Base-by-base conservation (phyloP, 92 coral and sea anemone species). In the Hydrozoanthus gracilis region DNA sequence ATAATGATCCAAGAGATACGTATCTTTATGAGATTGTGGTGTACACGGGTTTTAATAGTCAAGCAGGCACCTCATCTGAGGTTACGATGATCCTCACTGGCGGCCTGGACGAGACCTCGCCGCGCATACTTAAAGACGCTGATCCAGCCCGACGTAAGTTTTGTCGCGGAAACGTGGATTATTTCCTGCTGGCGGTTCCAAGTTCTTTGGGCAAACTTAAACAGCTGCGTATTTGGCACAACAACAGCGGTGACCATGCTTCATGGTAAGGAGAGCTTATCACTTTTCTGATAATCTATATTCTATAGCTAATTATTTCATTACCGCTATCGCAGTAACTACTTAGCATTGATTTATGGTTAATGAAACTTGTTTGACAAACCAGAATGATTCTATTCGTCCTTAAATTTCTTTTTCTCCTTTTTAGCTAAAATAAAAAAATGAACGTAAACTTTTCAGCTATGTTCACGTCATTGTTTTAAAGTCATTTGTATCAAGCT, bases 21-120 rank as follows among this genome's bases (percentile, higher is more conserved):
- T 96, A 96, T 75, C 92, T 96, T 73, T 96, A 96, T 92, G 99
- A 96, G 91, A 68, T 96, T 51, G 98, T 96, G 45, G 89, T 96
- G n/a, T 96, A 93, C 79, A 96, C 99, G 82, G 99, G 99, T 61
- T 95, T 89, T 86, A 77, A 88, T 54, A 88, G 92, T 73, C 87
- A 88, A 3, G 89, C 96, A 20, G 98, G 99, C 4, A 96, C 99
- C 4, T 77, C 99, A 5, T 95, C 98, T 7, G 95, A 95, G 48
- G 91, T 96, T 18, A 93, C 89, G 35, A 91, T 93, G 88, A 88
- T 92, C 16, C 95, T 96, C 8, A 72, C 93, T 7, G 99, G 99
- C 0, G 96, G 94, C 15, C 86, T 96, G 10, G 98, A 95, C 88
- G 99, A 96, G 82, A 96, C 95, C 3, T 78, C 99, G 2, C 99